Evolutionary conservation across 2,113 vertebrate genomes (phyloP).

Genomic region (Notarius lentiginosus): DNA sequence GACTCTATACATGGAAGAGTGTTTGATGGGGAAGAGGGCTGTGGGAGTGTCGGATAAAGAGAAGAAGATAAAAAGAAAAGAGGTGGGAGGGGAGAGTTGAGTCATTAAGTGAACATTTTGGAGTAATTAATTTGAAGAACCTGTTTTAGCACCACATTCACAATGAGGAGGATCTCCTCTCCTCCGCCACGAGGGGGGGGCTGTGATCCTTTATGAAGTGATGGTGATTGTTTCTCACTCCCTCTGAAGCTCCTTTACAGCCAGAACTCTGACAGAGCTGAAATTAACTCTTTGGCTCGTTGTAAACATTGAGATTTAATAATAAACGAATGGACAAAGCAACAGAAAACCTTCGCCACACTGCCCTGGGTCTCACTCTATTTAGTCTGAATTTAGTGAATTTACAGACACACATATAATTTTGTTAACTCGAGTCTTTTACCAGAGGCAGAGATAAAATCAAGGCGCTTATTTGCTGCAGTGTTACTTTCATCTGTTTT

Average conservation of each 20-base stretch:
- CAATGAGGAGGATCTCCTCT: not conserved
- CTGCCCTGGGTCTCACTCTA: not conserved
- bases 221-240: not conserved
- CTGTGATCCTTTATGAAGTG: not conserved
- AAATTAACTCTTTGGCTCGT: not conserved
- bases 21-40: not conserved
- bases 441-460: not conserved
- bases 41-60: slow-evolving; percentile 8
- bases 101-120: not conserved
- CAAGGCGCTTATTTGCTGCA: not conserved
- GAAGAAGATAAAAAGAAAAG: not conserved
- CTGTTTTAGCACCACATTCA: slow-evolving; percentile 3
- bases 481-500: not conserved
- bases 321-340: not conserved
- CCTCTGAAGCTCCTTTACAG: not conserved
- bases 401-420: not conserved
- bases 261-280: not conserved
- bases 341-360: not conserved
- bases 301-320: not conserved
- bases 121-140: slow-evolving; percentile 20
- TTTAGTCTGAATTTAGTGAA: not conserved
- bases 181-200: not conserved
- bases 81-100: not conserved
- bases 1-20: not conserved
- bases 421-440: not conserved